Percentiles rank a stretch among this genome's conserved stretches.
These are phyloP conservation scores for Drosophila koepferae DNA, from an alignment of 2,888 invertebrate genomes.

Conservation along the genomic window DNA sequence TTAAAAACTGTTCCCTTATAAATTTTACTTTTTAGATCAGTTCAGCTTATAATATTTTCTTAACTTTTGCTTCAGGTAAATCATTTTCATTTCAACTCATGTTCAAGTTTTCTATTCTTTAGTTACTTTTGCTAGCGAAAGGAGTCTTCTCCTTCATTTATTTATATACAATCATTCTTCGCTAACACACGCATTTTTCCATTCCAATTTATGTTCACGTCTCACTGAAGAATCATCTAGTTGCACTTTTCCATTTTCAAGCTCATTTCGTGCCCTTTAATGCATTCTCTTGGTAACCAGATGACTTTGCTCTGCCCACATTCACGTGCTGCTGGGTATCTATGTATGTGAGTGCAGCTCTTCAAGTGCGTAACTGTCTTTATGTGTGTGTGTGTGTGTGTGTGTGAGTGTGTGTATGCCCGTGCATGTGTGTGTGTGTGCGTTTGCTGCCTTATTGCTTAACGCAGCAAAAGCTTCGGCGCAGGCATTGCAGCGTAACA, in stretches of 20 bases:
- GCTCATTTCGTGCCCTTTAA: slow-evolving; percentile 1
- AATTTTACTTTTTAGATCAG: no score
- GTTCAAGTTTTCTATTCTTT: no score
- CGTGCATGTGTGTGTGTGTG: background rate
- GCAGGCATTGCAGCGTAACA: slow-evolving; percentile 54
- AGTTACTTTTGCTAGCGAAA: background rate
- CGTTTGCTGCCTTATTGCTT: slow-evolving; percentile 64
- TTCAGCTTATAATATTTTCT: no score
- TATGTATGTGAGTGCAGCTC: background rate
- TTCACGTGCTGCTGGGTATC: slow-evolving; percentile 24
- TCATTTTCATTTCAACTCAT: no score
- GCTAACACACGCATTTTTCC: background rate
- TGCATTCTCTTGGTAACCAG: background rate
- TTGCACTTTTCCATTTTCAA: slow-evolving; percentile 9
- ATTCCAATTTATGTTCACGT: background rate
- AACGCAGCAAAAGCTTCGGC: slow-evolving; percentile 74
- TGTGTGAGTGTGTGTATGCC: background rate
- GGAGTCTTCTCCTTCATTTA: background rate
- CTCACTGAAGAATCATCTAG: background rate
- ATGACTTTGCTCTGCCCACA: background rate
- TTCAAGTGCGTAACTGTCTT: slow-evolving; percentile 3
- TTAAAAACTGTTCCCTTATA: no score
- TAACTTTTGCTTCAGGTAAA: no score
- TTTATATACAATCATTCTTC: background rate
- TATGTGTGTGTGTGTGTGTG: background rate